Percentiles rank a stretch among this genome's conserved stretches.
These are phyloP conservation scores for Nephila pilipes DNA, from an alignment of 1,140 invertebrate genomes.

Conservation along the genomic window DNA sequence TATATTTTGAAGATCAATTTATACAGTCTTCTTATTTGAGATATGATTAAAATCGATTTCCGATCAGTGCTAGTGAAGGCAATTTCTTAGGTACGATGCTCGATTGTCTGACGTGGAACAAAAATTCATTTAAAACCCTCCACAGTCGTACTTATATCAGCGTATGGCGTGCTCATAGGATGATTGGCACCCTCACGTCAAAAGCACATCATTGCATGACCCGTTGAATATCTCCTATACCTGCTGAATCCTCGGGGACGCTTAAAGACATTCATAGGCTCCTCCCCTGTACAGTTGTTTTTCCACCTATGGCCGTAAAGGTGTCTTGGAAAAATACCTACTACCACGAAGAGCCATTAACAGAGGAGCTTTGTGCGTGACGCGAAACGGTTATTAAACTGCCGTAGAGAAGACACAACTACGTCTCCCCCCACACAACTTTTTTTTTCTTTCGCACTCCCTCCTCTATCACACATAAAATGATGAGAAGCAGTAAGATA, in stretches of 20 bases:
- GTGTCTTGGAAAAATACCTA: conserved; percentile 37
- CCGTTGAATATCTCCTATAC: conserved; percentile 21
- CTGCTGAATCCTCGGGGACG: not conserved
- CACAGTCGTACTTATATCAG: conserved; percentile 4
- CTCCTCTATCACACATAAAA: not conserved
- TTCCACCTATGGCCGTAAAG: conserved; percentile 2
- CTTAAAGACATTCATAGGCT: not conserved
- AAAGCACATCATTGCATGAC: conserved; percentile 38
- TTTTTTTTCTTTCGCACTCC: not conserved
- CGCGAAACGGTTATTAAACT: conserved; percentile 14
- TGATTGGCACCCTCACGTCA: conserved; percentile 1
- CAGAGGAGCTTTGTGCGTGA: not conserved
- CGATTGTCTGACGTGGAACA: not conserved
- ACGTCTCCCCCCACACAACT: not conserved
- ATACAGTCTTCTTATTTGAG: too few relatives aligned
- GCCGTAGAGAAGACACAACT: not conserved
- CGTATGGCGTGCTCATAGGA: not conserved
- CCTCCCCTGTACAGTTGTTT: not conserved
- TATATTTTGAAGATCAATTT: too few relatives aligned
- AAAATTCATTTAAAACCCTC: not conserved
- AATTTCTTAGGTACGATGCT: not conserved
- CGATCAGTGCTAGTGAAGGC: not conserved
- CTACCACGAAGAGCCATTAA: conserved; percentile 6
- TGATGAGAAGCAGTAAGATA: not conserved
- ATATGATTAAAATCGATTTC: conserved; percentile 28